phyloP scores from a whole-genome alignment of 2,113 vertebrate species.

The Thamnophis sirtalis region DNA sequence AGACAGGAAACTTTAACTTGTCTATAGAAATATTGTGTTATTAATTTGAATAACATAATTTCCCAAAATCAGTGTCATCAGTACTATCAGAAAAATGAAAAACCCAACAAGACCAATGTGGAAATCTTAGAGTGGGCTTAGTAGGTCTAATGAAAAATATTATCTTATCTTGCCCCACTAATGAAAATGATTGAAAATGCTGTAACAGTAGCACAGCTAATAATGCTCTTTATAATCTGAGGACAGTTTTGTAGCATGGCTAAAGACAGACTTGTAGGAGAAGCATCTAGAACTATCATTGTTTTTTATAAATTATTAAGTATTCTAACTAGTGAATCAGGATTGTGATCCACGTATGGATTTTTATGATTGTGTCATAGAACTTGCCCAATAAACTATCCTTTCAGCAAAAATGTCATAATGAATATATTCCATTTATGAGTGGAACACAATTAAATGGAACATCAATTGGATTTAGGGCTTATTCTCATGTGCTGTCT shows the following conservation, averaged over 20 bases:
- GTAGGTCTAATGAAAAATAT: background rate
- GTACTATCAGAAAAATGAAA: background rate
- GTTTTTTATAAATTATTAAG: background rate
- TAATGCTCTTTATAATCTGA: background rate
- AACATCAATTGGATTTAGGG: background rate
- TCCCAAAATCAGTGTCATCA: background rate
- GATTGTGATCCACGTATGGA: background rate
- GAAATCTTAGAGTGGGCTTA: background rate
- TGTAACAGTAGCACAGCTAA: background rate
- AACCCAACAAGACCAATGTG: background rate
- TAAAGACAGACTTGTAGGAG: background rate
- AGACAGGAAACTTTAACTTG: background rate
- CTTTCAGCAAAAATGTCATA: background rate
- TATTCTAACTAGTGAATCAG: background rate
- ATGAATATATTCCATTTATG: background rate
- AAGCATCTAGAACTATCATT: background rate
- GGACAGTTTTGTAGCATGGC: background rate
- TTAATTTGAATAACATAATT: background rate
- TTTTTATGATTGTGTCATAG: background rate
- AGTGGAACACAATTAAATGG: background rate
- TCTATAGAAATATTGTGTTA: background rate
- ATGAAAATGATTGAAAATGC: background rate
- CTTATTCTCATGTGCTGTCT: background rate
- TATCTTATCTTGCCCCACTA: background rate
- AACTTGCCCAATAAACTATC: background rate